Base-by-base conservation (phyloP, 2,888 invertebrate species). In the Falcaria lacertinaria region DNA sequence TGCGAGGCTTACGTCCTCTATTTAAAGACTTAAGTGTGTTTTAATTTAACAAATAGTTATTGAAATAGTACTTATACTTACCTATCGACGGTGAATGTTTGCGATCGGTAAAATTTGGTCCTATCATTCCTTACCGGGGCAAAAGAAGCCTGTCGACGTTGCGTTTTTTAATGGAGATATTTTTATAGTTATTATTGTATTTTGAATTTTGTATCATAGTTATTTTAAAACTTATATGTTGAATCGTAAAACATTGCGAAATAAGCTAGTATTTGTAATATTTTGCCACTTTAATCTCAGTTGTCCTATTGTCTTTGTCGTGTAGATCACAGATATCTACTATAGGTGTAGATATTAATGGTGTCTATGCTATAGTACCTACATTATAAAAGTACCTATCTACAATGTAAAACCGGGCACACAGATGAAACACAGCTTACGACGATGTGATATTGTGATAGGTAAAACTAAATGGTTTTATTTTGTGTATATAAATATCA, bases 91-190 rank as follows among this genome's bases (percentile, higher is more conserved):
- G 77, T 57, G 45, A 53, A 69, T 50, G 47, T 70, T 77, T 82
- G 90, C 89, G 90, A 90, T 74, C 80, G 90, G 91, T 90, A 90
- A 88, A 91, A 82, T 86, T 90, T 91, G 91, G 90, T 89, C 89
- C 80, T 90, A 91, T 91, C 91, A 91, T 91, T 91, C 91, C 91
- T 91, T 91, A 88, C 90, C 89, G 87, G 86, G 90, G 86, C 87
- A 69, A 65, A 56, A 54, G 44, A 50, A 73, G 34, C 48, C 66
- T 55, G 73, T 64, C 57, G 53, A 50, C 55, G 52, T 58, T 54
- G 51, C 59, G 59, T 59, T 62, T 60, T 19, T 69, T 69, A 60
- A 64, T 69, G 49, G 67, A 60, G 50, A 62, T 72, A 66, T 67
- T 72, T 66, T 69, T 68, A 67, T 69, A 65, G 62, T 65, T 71